Evolutionary conservation across 1,140 invertebrate genomes (phyloP).

Genomic region (Hylaeus anthracinus): DNA sequence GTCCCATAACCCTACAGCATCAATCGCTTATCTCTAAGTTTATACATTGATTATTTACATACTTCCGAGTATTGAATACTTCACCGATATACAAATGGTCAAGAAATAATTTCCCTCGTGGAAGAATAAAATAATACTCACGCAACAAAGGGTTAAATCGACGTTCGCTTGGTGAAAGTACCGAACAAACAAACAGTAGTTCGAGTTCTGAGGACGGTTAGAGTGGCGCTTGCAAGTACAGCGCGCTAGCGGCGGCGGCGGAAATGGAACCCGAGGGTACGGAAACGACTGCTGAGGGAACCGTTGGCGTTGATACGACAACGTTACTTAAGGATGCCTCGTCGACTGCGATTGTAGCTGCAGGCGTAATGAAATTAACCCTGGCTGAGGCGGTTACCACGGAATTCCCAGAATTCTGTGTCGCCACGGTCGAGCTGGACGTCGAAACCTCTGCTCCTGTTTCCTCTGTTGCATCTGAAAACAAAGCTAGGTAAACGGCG

Average conservation of each 20-base stretch:
- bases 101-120: too few species aligned
- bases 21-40: too few species aligned
- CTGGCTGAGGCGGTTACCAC: not conserved
- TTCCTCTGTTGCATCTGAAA: constrained; percentile 11
- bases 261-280: constrained; percentile 10
- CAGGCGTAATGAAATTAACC: constrained; percentile 33
- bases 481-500: not conserved
- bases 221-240: not conserved
- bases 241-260: not conserved
- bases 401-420: not conserved
- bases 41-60: too few species aligned
- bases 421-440: constrained; percentile 4
- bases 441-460: not conserved
- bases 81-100: too few species aligned
- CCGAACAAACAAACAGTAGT: not conserved
- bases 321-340: constrained; percentile 25
- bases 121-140: too few species aligned
- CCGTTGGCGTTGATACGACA: constrained; percentile 8
- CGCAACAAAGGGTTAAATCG: not conserved
- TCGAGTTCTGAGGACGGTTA: not conserved
- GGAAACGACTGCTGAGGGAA: constrained; percentile 5
- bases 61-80: too few species aligned
- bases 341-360: not conserved
- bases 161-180: not conserved
- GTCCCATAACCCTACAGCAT: too few species aligned